Evolutionary conservation across 2,888 invertebrate species (phyloP), one percentile per base, ranked within the genome.

Genomic region (Phragmatobia fuliginosa): DNA sequence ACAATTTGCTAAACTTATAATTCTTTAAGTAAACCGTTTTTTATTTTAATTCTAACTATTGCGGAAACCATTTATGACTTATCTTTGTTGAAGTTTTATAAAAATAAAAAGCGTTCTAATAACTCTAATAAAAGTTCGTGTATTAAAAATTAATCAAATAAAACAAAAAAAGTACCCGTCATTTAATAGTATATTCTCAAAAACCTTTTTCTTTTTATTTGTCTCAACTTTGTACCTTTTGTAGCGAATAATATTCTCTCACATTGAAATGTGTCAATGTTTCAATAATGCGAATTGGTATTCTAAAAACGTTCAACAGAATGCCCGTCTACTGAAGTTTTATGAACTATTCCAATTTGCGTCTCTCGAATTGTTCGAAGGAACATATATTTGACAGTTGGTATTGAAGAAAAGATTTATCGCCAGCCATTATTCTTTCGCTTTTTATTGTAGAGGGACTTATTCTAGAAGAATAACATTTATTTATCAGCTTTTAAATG

Each of bases 331-430:
- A 21, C 60, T 70, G 60, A 78, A 76, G 66, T 73, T 74, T 70
- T 78, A 79, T 73, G 72, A 90, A 90, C 88, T 88, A 89, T 91
- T 90, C 85, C 88, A 90, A 91, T 91, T 91, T 89, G 83, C 84
- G 83, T 80, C 76, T 77, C 67, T 62, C 52, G 38, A 59, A 80
- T 80, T 71, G 80, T 72, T 77, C 61, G 58, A 67, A 67, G 59
- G 68, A 71, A 61, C 67, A 70, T 63, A 21, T 64, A 74, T 76
- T 73, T 73, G 75, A 76, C 78, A 65, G 32, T 62, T 52, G 25
- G 56, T 58, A 56, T 33, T 75, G 62, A 64, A 69, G 74, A 74
- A 68, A 38, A 58, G 70, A 71, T 69, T 61, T 69, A 69, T 63
- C 49, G 10, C 4, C 52, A 52, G 0, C 52, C 45, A 10, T 49